phyloP scores from a whole-genome alignment of 2,888 invertebrate species.

The Sphaeridia pumilis region DNA sequence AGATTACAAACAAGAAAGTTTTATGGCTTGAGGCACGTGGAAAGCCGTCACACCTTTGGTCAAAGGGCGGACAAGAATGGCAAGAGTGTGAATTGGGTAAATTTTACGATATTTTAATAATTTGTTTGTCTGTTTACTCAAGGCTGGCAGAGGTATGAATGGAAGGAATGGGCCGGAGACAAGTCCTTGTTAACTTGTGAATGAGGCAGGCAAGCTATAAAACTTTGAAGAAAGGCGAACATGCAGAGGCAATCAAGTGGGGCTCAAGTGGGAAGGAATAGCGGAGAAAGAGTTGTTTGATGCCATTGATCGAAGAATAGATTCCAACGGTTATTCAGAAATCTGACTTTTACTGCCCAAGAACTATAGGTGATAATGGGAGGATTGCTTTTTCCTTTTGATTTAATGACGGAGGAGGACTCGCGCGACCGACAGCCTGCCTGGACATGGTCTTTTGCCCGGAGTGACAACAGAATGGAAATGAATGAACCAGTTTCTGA shows the following conservation, averaged over 20 bases:
- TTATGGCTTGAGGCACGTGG: too few relatives aligned
- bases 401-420: too few relatives aligned
- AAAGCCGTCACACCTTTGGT: too few relatives aligned
- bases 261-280: not conserved
- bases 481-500: too few relatives aligned
- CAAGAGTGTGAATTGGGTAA: too few relatives aligned
- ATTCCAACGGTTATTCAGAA: not conserved
- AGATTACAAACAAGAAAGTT: too few relatives aligned
- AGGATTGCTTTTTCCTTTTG: too few relatives aligned
- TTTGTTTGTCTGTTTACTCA: not conserved
- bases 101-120: not conserved
- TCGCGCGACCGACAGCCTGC: too few relatives aligned
- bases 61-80: too few relatives aligned
- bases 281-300: constrained; percentile 1
- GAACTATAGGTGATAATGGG: not conserved
- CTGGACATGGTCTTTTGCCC: too few relatives aligned
- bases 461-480: too few relatives aligned
- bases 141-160: not conserved
- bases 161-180: not conserved
- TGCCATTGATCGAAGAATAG: not conserved
- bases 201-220: not conserved
- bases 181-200: too few relatives aligned
- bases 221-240: not conserved
- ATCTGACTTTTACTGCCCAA: constrained; percentile 2
- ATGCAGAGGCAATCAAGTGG: not conserved